These are phyloP conservation scores for Arothron firmamentum DNA, from an alignment of 2,113 vertebrate genomes.

Conservation along the genomic window DNA sequence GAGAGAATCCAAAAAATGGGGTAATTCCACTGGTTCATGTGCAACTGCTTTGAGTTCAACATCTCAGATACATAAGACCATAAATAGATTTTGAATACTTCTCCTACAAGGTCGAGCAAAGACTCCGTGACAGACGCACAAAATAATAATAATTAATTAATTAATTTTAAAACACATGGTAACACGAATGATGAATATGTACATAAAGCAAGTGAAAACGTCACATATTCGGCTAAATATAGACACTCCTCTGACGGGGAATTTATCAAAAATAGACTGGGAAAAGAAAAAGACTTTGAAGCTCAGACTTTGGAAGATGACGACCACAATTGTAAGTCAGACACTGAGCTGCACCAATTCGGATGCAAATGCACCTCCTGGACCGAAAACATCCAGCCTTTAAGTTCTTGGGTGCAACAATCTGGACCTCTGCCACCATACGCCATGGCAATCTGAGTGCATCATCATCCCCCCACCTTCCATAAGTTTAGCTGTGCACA, in stretches of 20 bases:
- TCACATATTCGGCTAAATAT: constrained; percentile 21
- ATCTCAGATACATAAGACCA: too few species aligned
- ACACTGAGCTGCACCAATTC: constrained; percentile 25
- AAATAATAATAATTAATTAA: too few species aligned
- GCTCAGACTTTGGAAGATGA: constrained; percentile 37
- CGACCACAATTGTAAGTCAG: constrained; percentile 41
- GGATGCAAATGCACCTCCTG: constrained; percentile 45
- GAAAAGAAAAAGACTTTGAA: neutral
- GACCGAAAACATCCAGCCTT: constrained; percentile 19
- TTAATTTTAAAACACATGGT: too few species aligned
- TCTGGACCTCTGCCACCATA: constrained; percentile 11
- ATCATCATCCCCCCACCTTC: neutral
- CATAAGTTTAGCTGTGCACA: neutral
- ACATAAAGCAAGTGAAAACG: too few species aligned
- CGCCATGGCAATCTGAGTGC: neutral
- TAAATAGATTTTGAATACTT: too few species aligned
- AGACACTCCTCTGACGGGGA: neutral
- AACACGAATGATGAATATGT: too few species aligned
- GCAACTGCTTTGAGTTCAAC: too few species aligned
- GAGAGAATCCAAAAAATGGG: too few species aligned
- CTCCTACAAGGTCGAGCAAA: too few species aligned
- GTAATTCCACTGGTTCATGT: too few species aligned
- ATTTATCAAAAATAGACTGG: neutral
- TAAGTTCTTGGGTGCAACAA: constrained; percentile 4
- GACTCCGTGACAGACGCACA: too few species aligned